phyloP scores from a whole-genome alignment of 1,140 invertebrate genomes.

The Meloidogyne hapla region DNA sequence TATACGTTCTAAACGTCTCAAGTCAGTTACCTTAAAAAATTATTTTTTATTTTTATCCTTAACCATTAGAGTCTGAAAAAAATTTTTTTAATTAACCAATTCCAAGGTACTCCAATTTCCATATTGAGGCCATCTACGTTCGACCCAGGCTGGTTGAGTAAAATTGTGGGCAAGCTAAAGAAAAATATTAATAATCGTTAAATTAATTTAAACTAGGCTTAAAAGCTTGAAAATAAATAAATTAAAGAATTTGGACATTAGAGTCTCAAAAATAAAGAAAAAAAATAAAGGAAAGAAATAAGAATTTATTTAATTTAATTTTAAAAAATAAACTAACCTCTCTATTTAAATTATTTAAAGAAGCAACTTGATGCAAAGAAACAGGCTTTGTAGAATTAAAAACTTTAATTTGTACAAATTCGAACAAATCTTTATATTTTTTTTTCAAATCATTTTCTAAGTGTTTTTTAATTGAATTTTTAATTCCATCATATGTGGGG shows the following conservation, averaged over 20 bases:
- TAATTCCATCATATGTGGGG: slow-evolving; percentile 23
- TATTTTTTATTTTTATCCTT: too few species aligned
- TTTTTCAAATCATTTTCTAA: slow-evolving; percentile 19
- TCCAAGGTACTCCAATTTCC: slow-evolving; percentile 37
- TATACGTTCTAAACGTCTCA: slow-evolving; percentile 38
- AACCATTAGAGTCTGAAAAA: neutral
- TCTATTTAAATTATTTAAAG: slow-evolving; percentile 28
- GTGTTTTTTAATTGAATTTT: slow-evolving; percentile 6
- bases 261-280: neutral
- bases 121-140: slow-evolving; percentile 33
- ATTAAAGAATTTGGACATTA: neutral
- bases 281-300: too few species aligned
- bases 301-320: too few species aligned
- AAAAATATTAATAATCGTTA: too few species aligned
- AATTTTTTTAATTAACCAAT: neutral
- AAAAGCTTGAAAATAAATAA: too few species aligned
- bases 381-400: slow-evolving; percentile 6
- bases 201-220: too few species aligned
- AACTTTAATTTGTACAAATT: slow-evolving; percentile 19
- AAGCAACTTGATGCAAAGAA: slow-evolving; percentile 14
- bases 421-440: slow-evolving; percentile 29
- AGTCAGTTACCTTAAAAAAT: slow-evolving; percentile 27
- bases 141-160: slow-evolving; percentile 25
- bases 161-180: slow-evolving; percentile 29
- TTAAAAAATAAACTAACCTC: slow-evolving; percentile 14